A percentile compares a stretch with the other conserved stretches of the same genome.
Evolutionary conservation across 2,888 invertebrate species (phyloP).

Genomic region (Agelastica alni): DNA sequence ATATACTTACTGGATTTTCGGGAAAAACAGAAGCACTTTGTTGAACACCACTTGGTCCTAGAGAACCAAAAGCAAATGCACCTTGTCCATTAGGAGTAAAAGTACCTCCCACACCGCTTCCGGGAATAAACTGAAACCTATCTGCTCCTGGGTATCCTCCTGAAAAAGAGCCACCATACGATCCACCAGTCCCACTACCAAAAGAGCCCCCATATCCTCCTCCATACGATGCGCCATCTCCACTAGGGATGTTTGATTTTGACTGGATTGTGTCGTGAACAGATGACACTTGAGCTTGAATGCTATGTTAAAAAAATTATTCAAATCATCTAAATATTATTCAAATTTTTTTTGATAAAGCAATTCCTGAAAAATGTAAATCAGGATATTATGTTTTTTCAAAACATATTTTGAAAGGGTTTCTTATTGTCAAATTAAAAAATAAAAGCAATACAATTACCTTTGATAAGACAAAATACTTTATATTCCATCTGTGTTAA

Average conservation of each 20-base stretch:
- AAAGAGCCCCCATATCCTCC: conserved; percentile 33
- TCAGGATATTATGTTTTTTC: too few species aligned
- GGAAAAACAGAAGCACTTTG: conserved; percentile 66
- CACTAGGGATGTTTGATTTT: background rate
- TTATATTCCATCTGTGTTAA: too few species aligned
- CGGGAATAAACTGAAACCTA: conserved; percentile 16
- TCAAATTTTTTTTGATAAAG: too few species aligned
- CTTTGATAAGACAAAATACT: too few species aligned
- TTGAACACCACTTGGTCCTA: conserved; percentile 61
- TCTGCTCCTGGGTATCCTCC: conserved; percentile 9
- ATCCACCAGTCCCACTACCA: conserved; percentile 8
- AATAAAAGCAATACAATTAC: background rate
- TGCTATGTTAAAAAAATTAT: conserved; percentile 5
- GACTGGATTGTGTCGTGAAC: background rate
- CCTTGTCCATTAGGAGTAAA: conserved; percentile 33
- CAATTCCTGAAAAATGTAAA: too few species aligned
- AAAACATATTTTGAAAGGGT: too few species aligned
- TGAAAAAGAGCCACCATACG: conserved; percentile 9
- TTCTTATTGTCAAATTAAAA: too few species aligned
- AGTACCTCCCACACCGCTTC: background rate
- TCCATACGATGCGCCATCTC: conserved; percentile 21
- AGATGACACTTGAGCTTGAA: background rate
- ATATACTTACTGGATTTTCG: conserved; percentile 62
- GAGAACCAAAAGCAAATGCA: conserved; percentile 62
- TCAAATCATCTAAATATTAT: too few species aligned